phyloP scores from a whole-genome alignment of 2,113 vertebrate species.

The cattle (Bos taurus) region DNA sequence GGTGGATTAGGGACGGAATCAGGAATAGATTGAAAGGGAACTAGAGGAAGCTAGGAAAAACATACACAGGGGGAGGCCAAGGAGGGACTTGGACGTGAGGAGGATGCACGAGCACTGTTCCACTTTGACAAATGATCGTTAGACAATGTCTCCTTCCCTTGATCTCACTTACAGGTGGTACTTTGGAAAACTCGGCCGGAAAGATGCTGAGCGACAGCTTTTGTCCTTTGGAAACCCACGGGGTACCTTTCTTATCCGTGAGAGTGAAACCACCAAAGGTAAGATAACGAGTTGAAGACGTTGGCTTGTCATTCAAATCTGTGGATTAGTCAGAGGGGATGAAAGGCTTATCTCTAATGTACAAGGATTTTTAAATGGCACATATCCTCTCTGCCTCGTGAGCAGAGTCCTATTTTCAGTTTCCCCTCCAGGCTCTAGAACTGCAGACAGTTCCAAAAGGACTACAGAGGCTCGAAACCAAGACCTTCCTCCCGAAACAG shows the following conservation, averaged over 20 bases:
- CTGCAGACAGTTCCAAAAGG: not conserved
- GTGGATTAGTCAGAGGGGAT: not conserved
- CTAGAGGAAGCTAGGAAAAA: not conserved
- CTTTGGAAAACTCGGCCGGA: constrained; percentile 97
- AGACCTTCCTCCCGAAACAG: not conserved
- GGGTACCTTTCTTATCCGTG: constrained; percentile 96
- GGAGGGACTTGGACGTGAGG: not conserved
- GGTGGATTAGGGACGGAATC: not conserved
- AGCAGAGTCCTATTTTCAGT: not conserved
- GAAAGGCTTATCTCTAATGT: not conserved
- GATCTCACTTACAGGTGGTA: constrained; percentile 87
- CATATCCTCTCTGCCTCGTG: not conserved
- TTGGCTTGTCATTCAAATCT: not conserved
- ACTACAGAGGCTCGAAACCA: not conserved
- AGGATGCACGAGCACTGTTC: not conserved
- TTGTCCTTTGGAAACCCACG: constrained; percentile 93
- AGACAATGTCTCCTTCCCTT: constrained; percentile 29
- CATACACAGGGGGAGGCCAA: not conserved
- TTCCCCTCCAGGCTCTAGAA: not conserved
- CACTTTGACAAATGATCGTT: not conserved
- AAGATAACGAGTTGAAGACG: constrained; percentile 32
- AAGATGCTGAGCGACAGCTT: constrained; percentile 97
- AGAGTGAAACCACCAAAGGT: constrained; percentile 99
- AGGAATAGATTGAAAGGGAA: not conserved
- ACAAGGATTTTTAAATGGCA: not conserved